Evolutionary conservation across 2,113 vertebrate species (phyloP).

Genomic region (Hyaena hyaena): DNA sequence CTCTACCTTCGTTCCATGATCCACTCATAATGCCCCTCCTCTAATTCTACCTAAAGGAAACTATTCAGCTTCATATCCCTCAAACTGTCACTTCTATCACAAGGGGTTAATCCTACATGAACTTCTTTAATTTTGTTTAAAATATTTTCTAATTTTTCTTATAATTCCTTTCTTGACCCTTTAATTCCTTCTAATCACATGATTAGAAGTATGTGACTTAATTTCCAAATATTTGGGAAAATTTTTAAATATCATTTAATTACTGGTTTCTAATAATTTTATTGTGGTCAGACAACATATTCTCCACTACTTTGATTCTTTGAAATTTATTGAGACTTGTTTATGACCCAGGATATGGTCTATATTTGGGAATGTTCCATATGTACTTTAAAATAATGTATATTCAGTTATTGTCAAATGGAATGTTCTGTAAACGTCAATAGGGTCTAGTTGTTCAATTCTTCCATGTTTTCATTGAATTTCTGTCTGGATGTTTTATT

Average conservation of each 20-base stretch:
- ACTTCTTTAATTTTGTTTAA: neutral
- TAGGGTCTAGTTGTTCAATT: neutral
- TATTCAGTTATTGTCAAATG: neutral
- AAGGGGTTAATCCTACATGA: neutral
- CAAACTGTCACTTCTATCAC: neutral
- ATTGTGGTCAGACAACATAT: neutral
- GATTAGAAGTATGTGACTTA: neutral
- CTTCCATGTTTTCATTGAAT: neutral
- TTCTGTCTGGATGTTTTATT: neutral
- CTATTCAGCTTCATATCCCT: neutral
- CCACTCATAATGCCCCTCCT: neutral
- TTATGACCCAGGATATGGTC: neutral
- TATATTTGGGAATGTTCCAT: neutral
- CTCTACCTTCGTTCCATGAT: neutral
- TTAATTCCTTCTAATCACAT: neutral
- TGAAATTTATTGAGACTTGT: neutral
- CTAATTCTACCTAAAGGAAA: neutral
- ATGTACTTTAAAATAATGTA: neutral
- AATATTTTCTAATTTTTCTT: neutral
- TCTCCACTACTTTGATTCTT: neutral
- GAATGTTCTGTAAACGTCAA: neutral
- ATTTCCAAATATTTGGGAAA: neutral
- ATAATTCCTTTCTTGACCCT: neutral
- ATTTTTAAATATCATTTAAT: neutral
- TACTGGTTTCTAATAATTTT: constrained; percentile 42